A percentile compares a stretch with the other conserved stretches of the same genome.
phyloP scores from a whole-genome alignment of 2,797 vertebrate species.

The Fringilla coelebs region DNA sequence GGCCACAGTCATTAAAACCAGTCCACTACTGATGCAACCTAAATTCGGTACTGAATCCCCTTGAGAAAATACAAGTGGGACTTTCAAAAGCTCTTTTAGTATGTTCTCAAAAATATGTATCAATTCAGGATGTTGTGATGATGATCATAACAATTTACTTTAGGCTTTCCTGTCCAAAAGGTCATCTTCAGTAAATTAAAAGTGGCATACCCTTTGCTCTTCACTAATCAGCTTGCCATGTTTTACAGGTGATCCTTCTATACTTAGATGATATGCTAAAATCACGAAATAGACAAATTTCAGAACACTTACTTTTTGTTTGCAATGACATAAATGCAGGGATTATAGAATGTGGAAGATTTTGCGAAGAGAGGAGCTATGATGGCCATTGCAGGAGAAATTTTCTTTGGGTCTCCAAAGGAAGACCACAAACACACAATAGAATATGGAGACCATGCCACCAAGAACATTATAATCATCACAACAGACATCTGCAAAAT shows the following conservation, averaged over 20 bases:
- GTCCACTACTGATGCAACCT: not conserved
- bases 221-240: not conserved
- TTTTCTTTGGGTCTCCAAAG: conserved; percentile 88
- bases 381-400: conserved; percentile 92
- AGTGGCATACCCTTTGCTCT: not conserved
- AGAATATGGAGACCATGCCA: conserved; percentile 97
- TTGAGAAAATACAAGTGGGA: not conserved
- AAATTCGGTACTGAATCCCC: not conserved
- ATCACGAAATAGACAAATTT: not conserved
- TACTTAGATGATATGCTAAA: not conserved
- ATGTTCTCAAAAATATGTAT: not conserved
- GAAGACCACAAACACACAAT: conserved; percentile 96
- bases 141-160: not conserved
- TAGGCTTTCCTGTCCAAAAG: not conserved
- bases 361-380: conserved; percentile 96
- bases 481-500: conserved; percentile 91
- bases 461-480: conserved; percentile 95
- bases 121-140: not conserved
- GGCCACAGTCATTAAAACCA: not conserved
- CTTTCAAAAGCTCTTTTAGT: not conserved
- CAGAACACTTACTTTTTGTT: conserved; percentile 90
- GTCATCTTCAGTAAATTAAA: not conserved
- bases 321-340: conserved; percentile 94
- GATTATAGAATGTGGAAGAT: conserved; percentile 98
- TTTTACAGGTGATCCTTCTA: not conserved